Base-by-base conservation (phyloP, 2,888 invertebrate genomes). In the Noctua fimbriata region DNA sequence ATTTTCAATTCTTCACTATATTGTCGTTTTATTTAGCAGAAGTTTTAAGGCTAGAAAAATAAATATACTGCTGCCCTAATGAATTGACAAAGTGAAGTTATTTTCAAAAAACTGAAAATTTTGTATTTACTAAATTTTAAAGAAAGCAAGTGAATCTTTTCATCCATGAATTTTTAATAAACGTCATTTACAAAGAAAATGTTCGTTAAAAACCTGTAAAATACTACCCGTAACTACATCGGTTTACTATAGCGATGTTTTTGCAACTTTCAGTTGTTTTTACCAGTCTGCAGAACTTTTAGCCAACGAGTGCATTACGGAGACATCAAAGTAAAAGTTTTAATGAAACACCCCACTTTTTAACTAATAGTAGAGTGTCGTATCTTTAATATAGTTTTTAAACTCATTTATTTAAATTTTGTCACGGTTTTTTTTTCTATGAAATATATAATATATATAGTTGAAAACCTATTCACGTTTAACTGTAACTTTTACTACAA, bases 301-400 rank as follows among this genome's bases (percentile, higher is more conserved):
- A 67, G 63, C n/a, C 24, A 77, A 79, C 75, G 76, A 83, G 73
- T 83, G 82, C 84, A 84, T 82, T 84, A 71, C 36, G 41, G 76
- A 83, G 83, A 74, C 74, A 76, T 79, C 76, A 80, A 79, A 84
- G 85, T 73, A 44, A 55, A 88, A 88, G 67, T 89, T 89, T 89
- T 87, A 89, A 88, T 88, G 72, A 84, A 84, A 87, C 70, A 7
- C 36, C 21, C 32, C 55, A 75, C 77, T 79, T 85, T 82, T 74
- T 36, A 78, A 75, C 76, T 85, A 78, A 87, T 73, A 79, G 69
- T 55, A 52, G 76, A 77, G 58, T 41, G 55, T 65, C 55, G 69
- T 76, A 72, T 79, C 77, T 73, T 78, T 83, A 63, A 79, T 72
- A 47, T 67, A 41, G 60, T 84, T 82, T 84, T 49, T 24, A 65